These are phyloP conservation scores for Etia nguti DNA, from an alignment of 2,113 vertebrate genomes.

Conservation along the genomic window DNA sequence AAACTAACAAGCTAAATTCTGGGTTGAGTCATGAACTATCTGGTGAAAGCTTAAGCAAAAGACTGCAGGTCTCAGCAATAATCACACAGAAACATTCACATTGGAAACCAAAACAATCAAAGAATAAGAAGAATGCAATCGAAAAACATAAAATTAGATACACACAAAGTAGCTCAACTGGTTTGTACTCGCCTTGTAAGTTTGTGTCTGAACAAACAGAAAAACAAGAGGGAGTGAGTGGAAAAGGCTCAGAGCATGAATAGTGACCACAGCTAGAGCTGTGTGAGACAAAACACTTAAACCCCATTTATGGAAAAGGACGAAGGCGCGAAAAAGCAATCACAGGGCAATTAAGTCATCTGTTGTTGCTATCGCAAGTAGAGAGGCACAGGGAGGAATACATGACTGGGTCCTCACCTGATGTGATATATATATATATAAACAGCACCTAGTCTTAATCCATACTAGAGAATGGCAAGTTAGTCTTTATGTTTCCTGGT, in stretches of 20 bases:
- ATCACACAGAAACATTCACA: neutral
- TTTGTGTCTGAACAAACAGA: slow-evolving; percentile 2
- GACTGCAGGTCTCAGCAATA: neutral
- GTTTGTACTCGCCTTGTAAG: neutral
- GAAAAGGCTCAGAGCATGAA: neutral
- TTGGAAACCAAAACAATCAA: neutral
- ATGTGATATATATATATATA: neutral
- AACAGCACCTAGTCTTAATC: neutral
- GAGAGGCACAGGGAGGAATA: neutral
- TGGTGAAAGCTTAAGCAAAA: neutral
- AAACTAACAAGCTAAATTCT: neutral
- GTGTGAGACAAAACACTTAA: slow-evolving; percentile 5
- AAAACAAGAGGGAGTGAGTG: neutral
- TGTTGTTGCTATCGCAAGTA: neutral
- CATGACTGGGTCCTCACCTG: neutral
- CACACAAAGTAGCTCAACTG: neutral
- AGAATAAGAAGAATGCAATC: neutral
- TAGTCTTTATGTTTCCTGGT: neutral
- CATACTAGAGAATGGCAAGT: neutral
- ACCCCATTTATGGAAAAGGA: slow-evolving; percentile 2
- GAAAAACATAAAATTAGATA: neutral
- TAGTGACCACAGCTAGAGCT: slow-evolving; percentile 7
- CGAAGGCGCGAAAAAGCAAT: slow-evolving; percentile 3
- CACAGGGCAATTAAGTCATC: neutral
- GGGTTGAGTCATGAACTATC: neutral